phyloP scores from a whole-genome alignment of 2,888 invertebrate species.

The Pseudanteris insignis region DNA sequence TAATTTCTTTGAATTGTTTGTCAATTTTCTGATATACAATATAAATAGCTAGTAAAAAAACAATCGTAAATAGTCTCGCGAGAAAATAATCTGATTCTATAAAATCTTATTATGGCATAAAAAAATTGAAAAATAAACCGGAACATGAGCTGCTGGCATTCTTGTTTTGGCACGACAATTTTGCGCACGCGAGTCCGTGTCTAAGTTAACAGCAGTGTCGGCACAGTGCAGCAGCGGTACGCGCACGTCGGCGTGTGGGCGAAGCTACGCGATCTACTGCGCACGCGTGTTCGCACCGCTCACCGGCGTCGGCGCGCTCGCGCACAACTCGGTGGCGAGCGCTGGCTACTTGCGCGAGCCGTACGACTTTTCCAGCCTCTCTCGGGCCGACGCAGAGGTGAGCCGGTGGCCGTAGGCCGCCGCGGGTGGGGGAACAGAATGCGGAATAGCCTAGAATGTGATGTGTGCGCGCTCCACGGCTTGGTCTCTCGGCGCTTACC shows the following conservation, averaged over 20 bases:
- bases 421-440: constrained; percentile 65
- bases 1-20: too few relatives aligned
- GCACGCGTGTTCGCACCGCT: constrained; percentile 25
- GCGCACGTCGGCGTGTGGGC: constrained; percentile 22
- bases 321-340: constrained; percentile 23
- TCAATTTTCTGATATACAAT: too few relatives aligned
- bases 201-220: constrained; percentile 7
- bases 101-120: too few relatives aligned
- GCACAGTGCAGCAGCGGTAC: background rate
- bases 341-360: constrained; percentile 39
- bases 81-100: too few relatives aligned
- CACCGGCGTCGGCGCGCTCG: constrained; percentile 14
- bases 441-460: constrained; percentile 68
- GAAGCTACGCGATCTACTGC: constrained; percentile 11
- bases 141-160: too few relatives aligned
- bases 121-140: too few relatives aligned
- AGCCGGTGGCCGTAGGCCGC: constrained; percentile 58
- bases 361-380: constrained; percentile 58
- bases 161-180: too few relatives aligned
- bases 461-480: constrained; percentile 60
- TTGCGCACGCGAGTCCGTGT: constrained; percentile 24
- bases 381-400: constrained; percentile 56
- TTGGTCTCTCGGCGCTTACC: constrained; percentile 34
- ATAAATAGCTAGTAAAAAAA: too few relatives aligned
- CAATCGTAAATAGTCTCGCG: too few relatives aligned